phyloP scores from a whole-genome alignment of 2,888 invertebrate species.

The Drosophila siamana region DNA sequence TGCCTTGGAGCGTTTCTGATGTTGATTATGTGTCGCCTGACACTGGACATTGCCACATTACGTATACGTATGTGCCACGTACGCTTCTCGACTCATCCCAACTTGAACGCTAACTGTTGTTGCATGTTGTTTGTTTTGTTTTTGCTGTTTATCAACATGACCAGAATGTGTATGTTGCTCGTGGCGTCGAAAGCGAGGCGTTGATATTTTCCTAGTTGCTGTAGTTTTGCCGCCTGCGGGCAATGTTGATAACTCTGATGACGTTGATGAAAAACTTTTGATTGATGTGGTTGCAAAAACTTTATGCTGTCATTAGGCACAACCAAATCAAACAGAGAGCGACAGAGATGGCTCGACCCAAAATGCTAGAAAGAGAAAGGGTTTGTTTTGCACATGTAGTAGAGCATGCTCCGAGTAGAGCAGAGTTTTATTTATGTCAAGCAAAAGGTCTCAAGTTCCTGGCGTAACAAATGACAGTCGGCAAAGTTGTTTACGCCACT shows the following conservation, averaged over 20 bases:
- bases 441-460: slow-evolving; percentile 50
- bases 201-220: slow-evolving; percentile 56
- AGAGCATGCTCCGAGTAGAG: not conserved
- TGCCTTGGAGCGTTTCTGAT: slow-evolving; percentile 27
- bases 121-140: slow-evolving; percentile 14
- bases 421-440: slow-evolving; percentile 4
- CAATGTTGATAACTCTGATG: slow-evolving; percentile 80
- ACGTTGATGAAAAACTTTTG: slow-evolving; percentile 82
- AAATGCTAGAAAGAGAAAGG: slow-evolving; percentile 12
- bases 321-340: slow-evolving; percentile 36
- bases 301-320: slow-evolving; percentile 79
- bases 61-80: slow-evolving; percentile 68
- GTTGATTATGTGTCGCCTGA: slow-evolving; percentile 53
- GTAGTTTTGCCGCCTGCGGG: slow-evolving; percentile 67
- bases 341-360: not conserved
- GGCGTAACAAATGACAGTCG: slow-evolving; percentile 69
- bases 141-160: slow-evolving; percentile 41
- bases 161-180: slow-evolving; percentile 46
- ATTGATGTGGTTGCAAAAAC: slow-evolving; percentile 82
- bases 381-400: slow-evolving; percentile 12
- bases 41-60: slow-evolving; percentile 54
- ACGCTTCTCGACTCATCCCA: slow-evolving; percentile 16
- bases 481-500: slow-evolving; percentile 56
- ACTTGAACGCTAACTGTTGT: slow-evolving; percentile 31
- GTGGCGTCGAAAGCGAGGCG: slow-evolving; percentile 36